phyloP scores from a whole-genome alignment of 1,140 invertebrate species.

The Drosophila ercepeae region DNA sequence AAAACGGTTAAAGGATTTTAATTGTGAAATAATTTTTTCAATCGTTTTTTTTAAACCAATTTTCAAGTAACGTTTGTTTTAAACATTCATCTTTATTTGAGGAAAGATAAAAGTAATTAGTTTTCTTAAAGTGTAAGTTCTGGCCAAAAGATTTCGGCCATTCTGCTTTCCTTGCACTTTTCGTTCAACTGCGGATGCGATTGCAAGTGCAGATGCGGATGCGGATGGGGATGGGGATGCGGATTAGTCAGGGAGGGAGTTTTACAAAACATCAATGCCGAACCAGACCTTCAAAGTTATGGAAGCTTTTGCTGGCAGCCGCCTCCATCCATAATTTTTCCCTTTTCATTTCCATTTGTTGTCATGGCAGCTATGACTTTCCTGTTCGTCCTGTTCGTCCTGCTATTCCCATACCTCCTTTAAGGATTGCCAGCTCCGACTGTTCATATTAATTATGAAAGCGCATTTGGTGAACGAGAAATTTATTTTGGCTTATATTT shows the following conservation, averaged over 20 bases:
- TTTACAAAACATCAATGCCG: conserved; percentile 74
- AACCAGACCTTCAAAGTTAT: conserved; percentile 34
- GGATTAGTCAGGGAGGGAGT: conserved; percentile 57
- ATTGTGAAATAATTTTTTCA: neutral
- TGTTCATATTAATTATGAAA: conserved; percentile 81
- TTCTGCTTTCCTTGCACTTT: conserved; percentile 61
- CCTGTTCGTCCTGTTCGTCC: neutral
- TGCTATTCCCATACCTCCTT: conserved; percentile 7
- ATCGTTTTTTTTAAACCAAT: too few relatives aligned
- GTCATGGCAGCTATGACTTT: conserved; percentile 24
- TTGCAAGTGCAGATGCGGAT: conserved; percentile 6
- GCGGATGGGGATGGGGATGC: too few relatives aligned
- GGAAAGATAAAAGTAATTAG: too few relatives aligned
- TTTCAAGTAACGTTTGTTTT: neutral
- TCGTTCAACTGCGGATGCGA: conserved; percentile 34
- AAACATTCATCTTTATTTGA: too few relatives aligned
- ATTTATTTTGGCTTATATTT: conserved; percentile 81
- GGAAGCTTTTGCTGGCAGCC: conserved; percentile 16
- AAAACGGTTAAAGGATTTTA: neutral
- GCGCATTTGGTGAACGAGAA: conserved; percentile 71
- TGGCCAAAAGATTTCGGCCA: conserved; percentile 9
- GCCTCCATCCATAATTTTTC: conserved; percentile 24
- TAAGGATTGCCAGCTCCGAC: conserved; percentile 9
- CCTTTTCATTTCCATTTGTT: conserved; percentile 44
- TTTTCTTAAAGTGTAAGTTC: neutral